Conservation (phyloP, 1,140 invertebrate species). For the Gryllus bimaculatus region DNA sequence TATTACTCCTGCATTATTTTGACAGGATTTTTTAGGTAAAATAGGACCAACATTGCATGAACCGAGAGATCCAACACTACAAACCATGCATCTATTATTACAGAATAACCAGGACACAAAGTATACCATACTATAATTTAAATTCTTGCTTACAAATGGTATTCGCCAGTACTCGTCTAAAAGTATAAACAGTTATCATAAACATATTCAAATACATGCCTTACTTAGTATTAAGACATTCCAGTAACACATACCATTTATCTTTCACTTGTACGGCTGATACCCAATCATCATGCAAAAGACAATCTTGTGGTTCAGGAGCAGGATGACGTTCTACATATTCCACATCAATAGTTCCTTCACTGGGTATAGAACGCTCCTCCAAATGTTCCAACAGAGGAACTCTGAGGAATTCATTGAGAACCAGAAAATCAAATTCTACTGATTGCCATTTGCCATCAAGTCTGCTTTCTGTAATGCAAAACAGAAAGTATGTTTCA, state of each 20-base stretch:
- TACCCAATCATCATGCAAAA: conserved; percentile 95
- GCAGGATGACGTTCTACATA: conserved; percentile 81
- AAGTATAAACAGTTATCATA: no score
- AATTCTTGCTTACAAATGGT: no score
- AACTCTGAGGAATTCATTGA: conserved; percentile 65
- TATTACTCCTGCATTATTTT: no score
- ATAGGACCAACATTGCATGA: no score
- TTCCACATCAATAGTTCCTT: conserved; percentile 76
- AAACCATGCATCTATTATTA: no score
- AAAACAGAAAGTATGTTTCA: not conserved
- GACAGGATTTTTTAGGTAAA: no score
- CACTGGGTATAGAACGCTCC: conserved; percentile 56
- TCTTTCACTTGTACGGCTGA: conserved; percentile 59
- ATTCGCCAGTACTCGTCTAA: no score
- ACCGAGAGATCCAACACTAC: no score
- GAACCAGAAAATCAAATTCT: conserved; percentile 84
- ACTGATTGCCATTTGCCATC: conserved; percentile 37
- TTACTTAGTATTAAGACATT: not conserved
- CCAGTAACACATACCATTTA: conserved; percentile 5
- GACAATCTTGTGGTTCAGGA: conserved; percentile 79
- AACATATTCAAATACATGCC: no score
- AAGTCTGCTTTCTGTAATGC: not conserved
- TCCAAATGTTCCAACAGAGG: conserved; percentile 58
- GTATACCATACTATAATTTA: no score
- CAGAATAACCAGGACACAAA: no score